These are phyloP conservation scores for Eristalis tenax DNA, from an alignment of 2,888 invertebrate species.

Conservation along the genomic window DNA sequence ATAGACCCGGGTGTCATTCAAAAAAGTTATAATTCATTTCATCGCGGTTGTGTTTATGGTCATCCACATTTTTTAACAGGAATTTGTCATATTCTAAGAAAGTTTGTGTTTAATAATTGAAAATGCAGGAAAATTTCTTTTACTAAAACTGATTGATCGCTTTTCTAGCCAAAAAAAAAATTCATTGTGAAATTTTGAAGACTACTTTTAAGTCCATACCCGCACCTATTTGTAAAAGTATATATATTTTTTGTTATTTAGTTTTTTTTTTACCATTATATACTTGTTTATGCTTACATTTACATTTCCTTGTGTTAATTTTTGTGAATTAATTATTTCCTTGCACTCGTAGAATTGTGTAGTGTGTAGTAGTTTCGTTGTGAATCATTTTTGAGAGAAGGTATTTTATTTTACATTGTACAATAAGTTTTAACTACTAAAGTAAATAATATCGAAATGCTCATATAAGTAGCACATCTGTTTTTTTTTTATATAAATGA, in stretches of 20 bases:
- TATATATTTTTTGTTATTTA: slow-evolving; percentile 6
- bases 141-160: no score
- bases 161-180: background rate
- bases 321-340: slow-evolving; percentile 28
- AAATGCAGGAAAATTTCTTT: background rate
- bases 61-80: background rate
- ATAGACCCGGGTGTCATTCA: no score
- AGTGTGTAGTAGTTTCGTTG: slow-evolving; percentile 44
- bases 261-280: slow-evolving; percentile 6
- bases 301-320: slow-evolving; percentile 32
- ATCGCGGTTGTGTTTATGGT: background rate
- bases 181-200: background rate
- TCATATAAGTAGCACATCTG: slow-evolving; percentile 62
- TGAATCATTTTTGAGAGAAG: slow-evolving; percentile 45
- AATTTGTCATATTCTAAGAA: background rate
- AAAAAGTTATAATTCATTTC: background rate
- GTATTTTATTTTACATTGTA: slow-evolving; percentile 37
- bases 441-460: slow-evolving; percentile 46
- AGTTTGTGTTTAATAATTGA: background rate
- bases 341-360: slow-evolving; percentile 43
- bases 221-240: slow-evolving; percentile 17
- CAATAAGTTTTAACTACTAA: slow-evolving; percentile 27
- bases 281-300: slow-evolving; percentile 17
- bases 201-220: background rate
- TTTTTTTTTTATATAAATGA: slow-evolving; percentile 43